Evolutionary conservation across 1,140 invertebrate genomes (phyloP).

Genomic region (Cydia fagiglandana): DNA sequence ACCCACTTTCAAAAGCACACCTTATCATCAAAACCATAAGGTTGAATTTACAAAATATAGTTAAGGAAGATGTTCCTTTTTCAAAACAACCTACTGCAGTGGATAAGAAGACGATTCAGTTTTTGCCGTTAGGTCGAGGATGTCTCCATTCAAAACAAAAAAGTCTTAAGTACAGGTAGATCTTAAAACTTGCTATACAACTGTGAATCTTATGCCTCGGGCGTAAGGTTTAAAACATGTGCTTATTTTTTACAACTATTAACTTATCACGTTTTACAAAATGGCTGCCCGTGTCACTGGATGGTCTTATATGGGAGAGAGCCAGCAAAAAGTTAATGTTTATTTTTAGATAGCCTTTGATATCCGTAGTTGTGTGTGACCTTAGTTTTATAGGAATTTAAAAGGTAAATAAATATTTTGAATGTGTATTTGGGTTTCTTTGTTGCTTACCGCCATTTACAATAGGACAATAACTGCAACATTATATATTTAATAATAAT

Average conservation of each 20-base stretch:
- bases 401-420: background rate
- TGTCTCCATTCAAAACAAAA: background rate
- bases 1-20: background rate
- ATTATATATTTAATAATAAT: too few species aligned
- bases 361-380: background rate
- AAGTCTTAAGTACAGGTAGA: background rate
- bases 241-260: background rate
- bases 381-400: conserved; percentile 10
- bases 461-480: background rate
- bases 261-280: background rate
- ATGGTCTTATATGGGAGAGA: conserved; percentile 8
- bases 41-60: background rate
- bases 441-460: background rate
- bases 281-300: background rate
- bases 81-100: background rate
- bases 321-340: conserved; percentile 9
- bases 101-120: background rate
- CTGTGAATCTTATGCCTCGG: background rate
- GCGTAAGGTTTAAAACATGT: background rate
- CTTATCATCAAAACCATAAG: background rate
- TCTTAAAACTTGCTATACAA: background rate
- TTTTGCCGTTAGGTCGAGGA: background rate
- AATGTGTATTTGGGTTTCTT: background rate
- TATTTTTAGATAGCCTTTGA: conserved; percentile 1
- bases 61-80: background rate